phyloP scores from a whole-genome alignment of 2,888 invertebrate genomes.

The Baccha elongata region DNA sequence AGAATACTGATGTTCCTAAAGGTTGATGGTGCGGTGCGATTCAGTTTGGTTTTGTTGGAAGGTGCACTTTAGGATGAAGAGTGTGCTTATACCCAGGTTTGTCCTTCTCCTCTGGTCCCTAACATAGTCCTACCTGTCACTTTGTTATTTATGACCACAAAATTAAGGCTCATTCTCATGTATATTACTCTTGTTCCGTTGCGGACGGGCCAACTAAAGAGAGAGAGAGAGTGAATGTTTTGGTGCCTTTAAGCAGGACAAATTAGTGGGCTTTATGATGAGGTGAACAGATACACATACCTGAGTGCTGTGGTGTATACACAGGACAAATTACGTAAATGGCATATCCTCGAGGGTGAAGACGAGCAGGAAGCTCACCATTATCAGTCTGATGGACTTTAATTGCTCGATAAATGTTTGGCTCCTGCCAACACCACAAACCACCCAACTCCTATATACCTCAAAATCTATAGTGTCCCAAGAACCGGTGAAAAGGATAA shows the following conservation, averaged over 20 bases:
- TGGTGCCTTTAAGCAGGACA: conserved; percentile 70
- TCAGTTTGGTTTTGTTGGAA: conserved; percentile 1
- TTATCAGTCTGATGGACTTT: conserved; percentile 68
- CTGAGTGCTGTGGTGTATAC: conserved; percentile 24
- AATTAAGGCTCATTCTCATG: conserved; percentile 73
- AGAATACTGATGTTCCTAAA: conserved; percentile 65
- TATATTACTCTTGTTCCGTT: conserved; percentile 65
- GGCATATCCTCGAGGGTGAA: conserved; percentile 59
- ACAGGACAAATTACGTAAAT: conserved; percentile 68
- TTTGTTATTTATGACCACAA: conserved; percentile 73
- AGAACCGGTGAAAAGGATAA: conserved; percentile 60
- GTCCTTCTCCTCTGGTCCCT: conserved; percentile 23
- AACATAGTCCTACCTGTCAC: conserved; percentile 72
- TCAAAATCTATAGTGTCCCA: neutral
- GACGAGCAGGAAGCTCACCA: conserved; percentile 13
- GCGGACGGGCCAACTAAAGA: neutral
- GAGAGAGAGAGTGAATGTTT: conserved; percentile 26
- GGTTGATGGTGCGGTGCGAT: neutral
- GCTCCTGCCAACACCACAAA: conserved; percentile 42
- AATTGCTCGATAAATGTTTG: conserved; percentile 73
- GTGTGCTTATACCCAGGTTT: conserved; percentile 4
- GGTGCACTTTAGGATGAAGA: conserved; percentile 51
- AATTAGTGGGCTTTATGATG: conserved; percentile 73
- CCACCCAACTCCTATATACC: neutral
- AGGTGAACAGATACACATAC: conserved; percentile 45